These are phyloP conservation scores for Barbus barbus DNA, from an alignment of 2,113 vertebrate genomes.

Conservation along the genomic window DNA sequence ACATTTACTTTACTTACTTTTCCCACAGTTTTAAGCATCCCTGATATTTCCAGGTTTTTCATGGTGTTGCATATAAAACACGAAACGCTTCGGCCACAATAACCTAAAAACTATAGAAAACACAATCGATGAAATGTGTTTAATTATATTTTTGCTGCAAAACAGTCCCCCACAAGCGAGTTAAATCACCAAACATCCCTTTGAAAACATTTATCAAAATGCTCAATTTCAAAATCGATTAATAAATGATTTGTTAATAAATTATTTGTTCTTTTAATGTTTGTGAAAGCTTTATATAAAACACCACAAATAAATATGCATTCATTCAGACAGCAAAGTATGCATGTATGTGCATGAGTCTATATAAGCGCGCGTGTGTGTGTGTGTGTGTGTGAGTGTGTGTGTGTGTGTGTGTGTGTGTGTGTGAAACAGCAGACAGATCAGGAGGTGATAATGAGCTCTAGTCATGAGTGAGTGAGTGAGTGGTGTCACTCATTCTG, in stretches of 20 bases:
- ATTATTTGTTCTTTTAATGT: not conserved
- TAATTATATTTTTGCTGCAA: not conserved
- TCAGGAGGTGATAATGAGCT: slow-evolving; percentile 82
- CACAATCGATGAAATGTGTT: not conserved
- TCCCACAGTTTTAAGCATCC: not conserved
- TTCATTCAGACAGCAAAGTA: not conserved
- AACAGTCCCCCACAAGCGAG: not conserved
- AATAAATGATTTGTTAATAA: not conserved
- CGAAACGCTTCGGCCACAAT: not conserved
- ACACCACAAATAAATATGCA: not conserved
- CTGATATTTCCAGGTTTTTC: not conserved
- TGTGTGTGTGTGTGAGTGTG: too few species aligned
- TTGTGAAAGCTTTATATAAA: not conserved
- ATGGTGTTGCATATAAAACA: not conserved
- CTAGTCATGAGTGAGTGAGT: slow-evolving; percentile 56
- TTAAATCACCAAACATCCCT: not conserved
- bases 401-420: not conserved
- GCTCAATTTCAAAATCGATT: not conserved
- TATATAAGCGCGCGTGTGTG: not conserved
- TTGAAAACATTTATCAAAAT: not conserved
- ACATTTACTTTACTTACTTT: not conserved
- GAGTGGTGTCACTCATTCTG: slow-evolving; percentile 76
- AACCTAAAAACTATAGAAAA: not conserved
- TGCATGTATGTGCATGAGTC: not conserved
- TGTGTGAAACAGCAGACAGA: slow-evolving; percentile 75